phyloP scores from a whole-genome alignment of 2,888 invertebrate species.

The Neoscelio sp. region DNA sequence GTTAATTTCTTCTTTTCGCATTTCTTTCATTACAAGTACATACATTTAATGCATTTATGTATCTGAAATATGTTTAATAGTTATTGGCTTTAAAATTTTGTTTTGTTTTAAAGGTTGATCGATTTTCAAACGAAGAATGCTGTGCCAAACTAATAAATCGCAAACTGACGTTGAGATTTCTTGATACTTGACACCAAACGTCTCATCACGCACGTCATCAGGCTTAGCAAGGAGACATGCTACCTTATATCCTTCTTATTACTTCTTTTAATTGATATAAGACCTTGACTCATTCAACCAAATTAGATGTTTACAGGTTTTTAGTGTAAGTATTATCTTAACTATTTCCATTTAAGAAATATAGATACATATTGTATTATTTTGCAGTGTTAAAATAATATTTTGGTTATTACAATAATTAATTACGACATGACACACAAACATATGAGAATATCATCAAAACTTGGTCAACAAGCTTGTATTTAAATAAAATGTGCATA shows the following conservation, averaged over 20 bases:
- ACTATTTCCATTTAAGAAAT: constrained; percentile 35
- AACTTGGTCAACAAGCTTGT: no score
- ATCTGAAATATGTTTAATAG: background rate
- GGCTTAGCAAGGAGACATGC: constrained; percentile 43
- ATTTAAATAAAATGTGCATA: no score
- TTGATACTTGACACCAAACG: constrained; percentile 64
- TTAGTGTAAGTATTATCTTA: constrained; percentile 32
- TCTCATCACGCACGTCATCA: constrained; percentile 62
- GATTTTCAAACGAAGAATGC: constrained; percentile 45
- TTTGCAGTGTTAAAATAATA: no score
- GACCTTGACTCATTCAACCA: constrained; percentile 57
- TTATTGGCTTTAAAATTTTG: constrained; percentile 19
- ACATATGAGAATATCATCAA: no score
- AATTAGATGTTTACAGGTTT: constrained; percentile 56
- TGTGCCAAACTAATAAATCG: constrained; percentile 48
- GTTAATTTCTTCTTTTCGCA: no score
- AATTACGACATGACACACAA: no score
- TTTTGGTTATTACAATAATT: no score
- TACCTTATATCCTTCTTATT: constrained; percentile 59
- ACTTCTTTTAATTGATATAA: constrained; percentile 52
- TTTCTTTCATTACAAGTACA: no score
- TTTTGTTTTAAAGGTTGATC: constrained; percentile 44
- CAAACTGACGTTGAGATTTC: constrained; percentile 35
- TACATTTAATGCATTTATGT: background rate
- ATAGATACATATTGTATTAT: background rate